These are phyloP conservation scores for Listronotus oregonensis DNA, from an alignment of 1,140 invertebrate species.

Conservation along the genomic window DNA sequence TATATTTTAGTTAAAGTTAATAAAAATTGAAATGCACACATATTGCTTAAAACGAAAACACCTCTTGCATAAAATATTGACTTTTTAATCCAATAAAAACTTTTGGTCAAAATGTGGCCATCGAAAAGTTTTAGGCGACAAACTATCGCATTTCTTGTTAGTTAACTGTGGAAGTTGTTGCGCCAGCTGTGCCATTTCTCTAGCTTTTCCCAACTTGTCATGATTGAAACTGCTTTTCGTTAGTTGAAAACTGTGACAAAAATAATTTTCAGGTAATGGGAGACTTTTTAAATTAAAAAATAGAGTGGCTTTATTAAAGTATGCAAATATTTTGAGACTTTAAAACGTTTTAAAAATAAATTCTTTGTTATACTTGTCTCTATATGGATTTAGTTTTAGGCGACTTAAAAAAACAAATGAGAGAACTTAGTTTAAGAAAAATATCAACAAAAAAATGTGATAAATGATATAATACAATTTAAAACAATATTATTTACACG, in stretches of 20 bases:
- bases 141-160: conserved; percentile 7
- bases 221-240: conserved; percentile 4
- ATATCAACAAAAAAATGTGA: too few species aligned
- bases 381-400: too few species aligned
- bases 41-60: too few species aligned
- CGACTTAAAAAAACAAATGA: too few species aligned
- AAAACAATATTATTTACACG: too few species aligned
- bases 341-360: too few species aligned
- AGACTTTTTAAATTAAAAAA: not conserved
- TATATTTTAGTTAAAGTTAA: too few species aligned
- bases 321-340: too few species aligned
- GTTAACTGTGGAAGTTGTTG: not conserved
- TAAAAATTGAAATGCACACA: too few species aligned
- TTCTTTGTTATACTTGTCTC: not conserved
- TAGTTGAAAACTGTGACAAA: conserved; percentile 2
- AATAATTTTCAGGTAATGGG: not conserved
- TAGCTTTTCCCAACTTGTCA: not conserved
- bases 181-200: conserved; percentile 2
- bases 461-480: too few species aligned
- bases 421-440: too few species aligned
- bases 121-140: not conserved
- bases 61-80: too few species aligned
- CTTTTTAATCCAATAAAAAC: conserved; percentile 2
- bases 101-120: not conserved
- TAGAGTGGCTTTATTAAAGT: not conserved